Evolutionary conservation across 2,797 vertebrate species (phyloP).

Genomic region (Mycteria americana): DNA sequence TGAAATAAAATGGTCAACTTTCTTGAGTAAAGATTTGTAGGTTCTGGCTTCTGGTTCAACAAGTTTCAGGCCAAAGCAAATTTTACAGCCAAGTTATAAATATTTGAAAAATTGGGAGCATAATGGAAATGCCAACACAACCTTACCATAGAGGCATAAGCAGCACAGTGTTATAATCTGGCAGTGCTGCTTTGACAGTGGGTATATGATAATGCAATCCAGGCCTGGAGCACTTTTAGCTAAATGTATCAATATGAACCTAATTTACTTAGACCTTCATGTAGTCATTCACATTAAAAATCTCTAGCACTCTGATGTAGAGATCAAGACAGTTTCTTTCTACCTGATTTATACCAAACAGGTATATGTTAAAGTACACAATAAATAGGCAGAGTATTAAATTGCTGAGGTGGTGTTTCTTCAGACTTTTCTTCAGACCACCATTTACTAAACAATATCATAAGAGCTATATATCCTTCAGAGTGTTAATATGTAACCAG

Average conservation of each 20-base stretch:
- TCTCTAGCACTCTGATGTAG: not conserved
- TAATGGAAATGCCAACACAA: constrained; percentile 18
- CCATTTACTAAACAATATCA: constrained; percentile 51
- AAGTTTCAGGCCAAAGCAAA: constrained; percentile 2
- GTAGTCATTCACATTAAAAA: constrained; percentile 29
- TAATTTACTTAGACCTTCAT: constrained; percentile 23
- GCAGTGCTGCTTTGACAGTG: not conserved
- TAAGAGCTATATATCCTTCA: constrained; percentile 54
- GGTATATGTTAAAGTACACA: not conserved
- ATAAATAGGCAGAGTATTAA: not conserved
- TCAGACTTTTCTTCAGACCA: constrained; percentile 4
- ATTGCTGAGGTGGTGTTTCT: constrained; percentile 5
- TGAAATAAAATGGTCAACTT: not conserved
- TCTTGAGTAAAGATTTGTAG: not conserved
- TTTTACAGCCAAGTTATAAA: constrained; percentile 19
- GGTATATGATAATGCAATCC: not conserved
- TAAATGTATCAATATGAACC: constrained; percentile 3
- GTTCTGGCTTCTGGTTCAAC: not conserved
- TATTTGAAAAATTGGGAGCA: constrained; percentile 23
- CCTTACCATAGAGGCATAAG: not conserved
- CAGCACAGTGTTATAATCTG: not conserved
- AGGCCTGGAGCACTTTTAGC: not conserved
- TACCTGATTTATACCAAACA: not conserved
- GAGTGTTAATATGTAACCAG: constrained; percentile 57
- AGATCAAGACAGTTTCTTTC: constrained; percentile 14